Conservation (phyloP, 2,888 invertebrate genomes). For the Sinohyriopsis cumingii region DNA sequence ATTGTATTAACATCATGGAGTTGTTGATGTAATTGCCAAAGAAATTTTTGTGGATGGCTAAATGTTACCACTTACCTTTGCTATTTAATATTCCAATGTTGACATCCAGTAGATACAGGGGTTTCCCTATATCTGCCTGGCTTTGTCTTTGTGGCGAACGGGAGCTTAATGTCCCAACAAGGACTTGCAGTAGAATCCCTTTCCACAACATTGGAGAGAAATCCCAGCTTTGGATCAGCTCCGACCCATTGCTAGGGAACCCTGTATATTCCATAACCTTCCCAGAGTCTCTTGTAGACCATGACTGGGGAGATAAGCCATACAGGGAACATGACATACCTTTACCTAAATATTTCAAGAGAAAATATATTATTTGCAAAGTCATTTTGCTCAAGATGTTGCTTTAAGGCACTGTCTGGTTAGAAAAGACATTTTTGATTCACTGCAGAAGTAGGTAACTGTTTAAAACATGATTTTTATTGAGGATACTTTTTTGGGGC, state of each 20-base stretch:
- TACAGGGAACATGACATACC: constrained; percentile 46
- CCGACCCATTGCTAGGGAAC: constrained; percentile 28
- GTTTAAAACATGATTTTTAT: no score
- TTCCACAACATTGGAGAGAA: constrained; percentile 61
- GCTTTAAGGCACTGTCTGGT: no score
- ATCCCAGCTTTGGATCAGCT: constrained; percentile 35
- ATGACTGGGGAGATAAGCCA: constrained; percentile 60
- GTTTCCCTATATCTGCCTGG: constrained; percentile 13
- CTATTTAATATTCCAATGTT: constrained; percentile 37
- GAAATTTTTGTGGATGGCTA: no score
- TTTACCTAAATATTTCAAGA: no score
- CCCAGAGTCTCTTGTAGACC: constrained; percentile 43
- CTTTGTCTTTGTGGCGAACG: constrained; percentile 35
- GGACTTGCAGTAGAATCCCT: constrained; percentile 54
- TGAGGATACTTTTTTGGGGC: no score
- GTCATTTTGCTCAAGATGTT: no score
- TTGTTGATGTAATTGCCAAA: no score
- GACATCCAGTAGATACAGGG: constrained; percentile 17
- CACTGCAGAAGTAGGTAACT: no score
- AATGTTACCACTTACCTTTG: constrained; percentile 19
- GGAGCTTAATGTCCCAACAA: constrained; percentile 43
- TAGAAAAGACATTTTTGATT: no score
- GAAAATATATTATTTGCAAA: no score
- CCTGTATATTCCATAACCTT: constrained; percentile 59
- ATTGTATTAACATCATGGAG: no score